A percentile compares a stretch with the other conserved stretches of the same genome.
Evolutionary conservation across 2,113 vertebrate species (phyloP).

Genomic region (Agelaius tricolor): DNA sequence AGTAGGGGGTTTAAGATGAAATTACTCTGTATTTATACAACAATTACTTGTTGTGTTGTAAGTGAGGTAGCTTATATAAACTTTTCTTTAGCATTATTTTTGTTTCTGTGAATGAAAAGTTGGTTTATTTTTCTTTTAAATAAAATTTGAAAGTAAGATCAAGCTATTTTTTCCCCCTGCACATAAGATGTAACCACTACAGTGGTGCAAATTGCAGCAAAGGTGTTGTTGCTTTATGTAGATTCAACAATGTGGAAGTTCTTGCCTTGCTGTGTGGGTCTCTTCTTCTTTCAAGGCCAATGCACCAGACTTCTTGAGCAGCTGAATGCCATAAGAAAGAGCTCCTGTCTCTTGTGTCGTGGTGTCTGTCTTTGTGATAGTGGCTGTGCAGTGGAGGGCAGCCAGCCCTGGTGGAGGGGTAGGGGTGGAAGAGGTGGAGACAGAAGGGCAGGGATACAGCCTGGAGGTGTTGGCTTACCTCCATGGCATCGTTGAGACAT

Average conservation of each 20-base stretch:
- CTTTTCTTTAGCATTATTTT: background rate
- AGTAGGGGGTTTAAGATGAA: background rate
- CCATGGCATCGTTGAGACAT: accelerated
- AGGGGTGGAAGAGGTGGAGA: background rate
- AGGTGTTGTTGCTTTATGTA: background rate
- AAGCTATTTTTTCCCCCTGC: background rate
- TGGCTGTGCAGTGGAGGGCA: background rate
- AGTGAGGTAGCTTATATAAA: background rate
- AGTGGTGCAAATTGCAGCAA: background rate
- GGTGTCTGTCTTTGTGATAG: accelerated
- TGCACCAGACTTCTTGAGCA: background rate
- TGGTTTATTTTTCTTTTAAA: background rate
- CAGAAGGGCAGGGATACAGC: background rate
- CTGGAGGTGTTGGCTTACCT: background rate
- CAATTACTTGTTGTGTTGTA: background rate
- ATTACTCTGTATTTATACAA: slow-evolving; percentile 22
- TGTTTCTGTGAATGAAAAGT: background rate
- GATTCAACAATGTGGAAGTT: background rate
- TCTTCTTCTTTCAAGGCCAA: background rate
- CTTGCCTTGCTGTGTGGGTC: background rate
- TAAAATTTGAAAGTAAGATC: background rate
- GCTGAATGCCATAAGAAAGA: background rate
- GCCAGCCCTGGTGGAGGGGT: background rate
- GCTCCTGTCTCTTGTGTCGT: accelerated
- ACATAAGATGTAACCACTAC: background rate